A percentile compares a stretch with the other conserved stretches of the same genome.
Evolutionary conservation across 2,888 invertebrate species (phyloP).

Genomic region (Esperia sulphurella): DNA sequence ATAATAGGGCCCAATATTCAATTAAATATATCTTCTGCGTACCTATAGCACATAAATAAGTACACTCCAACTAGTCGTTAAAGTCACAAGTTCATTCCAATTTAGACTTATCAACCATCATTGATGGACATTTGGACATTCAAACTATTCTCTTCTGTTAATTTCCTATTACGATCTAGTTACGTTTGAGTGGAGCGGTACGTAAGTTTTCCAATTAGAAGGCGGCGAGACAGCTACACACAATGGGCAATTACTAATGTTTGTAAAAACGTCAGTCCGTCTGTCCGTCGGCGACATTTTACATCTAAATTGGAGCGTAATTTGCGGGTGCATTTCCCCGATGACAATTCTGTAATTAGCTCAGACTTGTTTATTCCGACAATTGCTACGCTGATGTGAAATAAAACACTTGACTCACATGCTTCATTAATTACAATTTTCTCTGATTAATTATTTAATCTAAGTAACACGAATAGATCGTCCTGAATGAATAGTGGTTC

Average conservation of each 20-base stretch:
- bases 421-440: neutral
- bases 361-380: constrained; percentile 42
- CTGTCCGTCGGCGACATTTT: constrained; percentile 39
- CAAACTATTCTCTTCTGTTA: neutral
- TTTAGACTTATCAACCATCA: no score
- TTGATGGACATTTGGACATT: neutral
- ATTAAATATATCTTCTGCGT: no score
- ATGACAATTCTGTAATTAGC: constrained; percentile 61
- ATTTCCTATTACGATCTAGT: constrained; percentile 7
- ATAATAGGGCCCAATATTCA: no score
- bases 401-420: constrained; percentile 3
- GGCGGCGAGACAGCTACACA: constrained; percentile 24
- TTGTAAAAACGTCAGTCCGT: constrained; percentile 41
- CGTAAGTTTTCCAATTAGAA: constrained; percentile 38
- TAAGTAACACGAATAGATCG: no score
- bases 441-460: neutral
- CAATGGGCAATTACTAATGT: constrained; percentile 48
- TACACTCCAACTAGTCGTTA: no score
- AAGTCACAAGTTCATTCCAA: no score
- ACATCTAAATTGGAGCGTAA: constrained; percentile 61
- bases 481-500: neutral
- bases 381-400: constrained; percentile 8
- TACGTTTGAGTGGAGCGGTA: constrained; percentile 8
- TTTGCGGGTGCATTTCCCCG: constrained; percentile 45
- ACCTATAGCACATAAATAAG: no score